Conservation (phyloP, 92 coral and sea anemone genomes). For the Siderastrea siderea region DNA sequence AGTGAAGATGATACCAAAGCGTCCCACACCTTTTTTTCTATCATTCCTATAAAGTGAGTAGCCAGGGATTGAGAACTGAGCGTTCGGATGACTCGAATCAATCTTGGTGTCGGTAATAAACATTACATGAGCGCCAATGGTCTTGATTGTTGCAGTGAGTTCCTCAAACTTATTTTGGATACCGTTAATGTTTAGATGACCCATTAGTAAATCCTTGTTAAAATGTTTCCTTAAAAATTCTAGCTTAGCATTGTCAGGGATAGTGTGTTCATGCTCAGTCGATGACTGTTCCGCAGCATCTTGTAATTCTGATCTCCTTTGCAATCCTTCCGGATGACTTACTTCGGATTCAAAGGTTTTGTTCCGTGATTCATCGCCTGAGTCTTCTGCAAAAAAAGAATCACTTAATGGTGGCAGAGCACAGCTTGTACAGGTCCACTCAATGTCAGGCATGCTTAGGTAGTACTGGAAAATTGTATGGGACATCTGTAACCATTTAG, state of each 20-base stretch:
- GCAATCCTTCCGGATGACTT: constrained; percentile 12
- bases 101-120: constrained; percentile 65
- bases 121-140: constrained; percentile 42
- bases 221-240: constrained; percentile 35
- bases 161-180: constrained; percentile 63
- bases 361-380: constrained; percentile 29
- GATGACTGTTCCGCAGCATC: constrained; percentile 2
- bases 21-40: constrained; percentile 73
- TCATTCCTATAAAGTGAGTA: constrained; percentile 58
- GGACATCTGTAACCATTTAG: constrained; percentile 57
- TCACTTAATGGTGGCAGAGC: constrained; percentile 43
- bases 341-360: too few relatives aligned
- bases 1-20: constrained; percentile 51
- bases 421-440: constrained; percentile 55
- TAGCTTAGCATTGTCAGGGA: constrained; percentile 26
- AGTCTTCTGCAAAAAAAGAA: constrained; percentile 17
- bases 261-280: background rate
- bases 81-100: constrained; percentile 58
- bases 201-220: constrained; percentile 29
- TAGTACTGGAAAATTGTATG: constrained; percentile 25
- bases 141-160: constrained; percentile 20
- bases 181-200: constrained; percentile 50
- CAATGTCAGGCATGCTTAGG: constrained; percentile 31
- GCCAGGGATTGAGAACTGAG: constrained; percentile 60
- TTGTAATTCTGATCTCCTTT: constrained; percentile 28